Base-by-base conservation (phyloP, 1,140 invertebrate genomes). In the Augochlora pura region DNA sequence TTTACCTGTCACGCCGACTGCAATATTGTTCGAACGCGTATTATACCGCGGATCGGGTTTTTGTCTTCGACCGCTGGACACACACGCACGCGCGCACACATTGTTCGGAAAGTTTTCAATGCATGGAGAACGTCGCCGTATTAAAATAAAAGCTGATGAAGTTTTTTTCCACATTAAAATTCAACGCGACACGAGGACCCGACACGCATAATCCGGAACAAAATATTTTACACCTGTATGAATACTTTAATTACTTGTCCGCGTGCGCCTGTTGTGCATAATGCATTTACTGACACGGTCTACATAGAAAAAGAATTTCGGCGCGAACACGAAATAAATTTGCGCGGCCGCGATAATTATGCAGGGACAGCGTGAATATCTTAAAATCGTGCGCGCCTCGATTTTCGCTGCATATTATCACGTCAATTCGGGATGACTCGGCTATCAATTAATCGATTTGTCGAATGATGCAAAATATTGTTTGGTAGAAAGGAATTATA, bases 201-300 rank as follows among this genome's bases (percentile, higher is more conserved):
- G 1, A 16, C n/a, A 8, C 18, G 54, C 54, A 57, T 57, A n/a
- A 57, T 57, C 18, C 21, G 18, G n/a, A n/a, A 57, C n/a, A n/a
- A 57, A 57, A 57, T 57, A 57, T 57, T 57, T 57, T 57, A 57
- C 54, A 57, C 54, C 9, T 57, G 54, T 57, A 57, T 57, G 54
- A 57, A 57, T 57, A n/a, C 54, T n/a, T 57, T 57, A 57, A 57
- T 57, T 57, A 57, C 54, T 57, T 57, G 18, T n/a, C 54, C 54
- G 49, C 49, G 49, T 52, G 49, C 3, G 16, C 49, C 49, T 18
- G 49, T 52, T 52, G 49, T 52, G 49, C 16, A 52, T 18, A 52
- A 57, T n/a, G n/a, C n/a, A n/a, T n/a, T 8, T 21, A 57, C 54
- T n/a, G 54, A 21, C 54, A 7, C 8, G n/a, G 2, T n/a, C 7